These are phyloP conservation scores for Crotophaga sulcirostris DNA, from an alignment of 2,113 vertebrate species.

Conservation along the genomic window DNA sequence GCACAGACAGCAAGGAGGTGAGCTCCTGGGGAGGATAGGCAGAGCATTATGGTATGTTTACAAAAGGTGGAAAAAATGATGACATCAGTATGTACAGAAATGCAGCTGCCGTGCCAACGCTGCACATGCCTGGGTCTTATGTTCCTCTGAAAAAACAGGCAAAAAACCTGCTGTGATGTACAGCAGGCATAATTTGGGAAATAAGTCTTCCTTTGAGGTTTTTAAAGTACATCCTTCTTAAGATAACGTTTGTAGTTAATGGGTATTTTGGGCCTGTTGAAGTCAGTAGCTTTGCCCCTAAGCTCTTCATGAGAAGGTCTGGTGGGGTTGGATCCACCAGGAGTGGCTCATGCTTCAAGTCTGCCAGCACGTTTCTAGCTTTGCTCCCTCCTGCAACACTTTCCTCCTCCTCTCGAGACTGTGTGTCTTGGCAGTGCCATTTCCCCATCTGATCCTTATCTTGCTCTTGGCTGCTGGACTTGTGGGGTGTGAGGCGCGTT, in stretches of 20 bases:
- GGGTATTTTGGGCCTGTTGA: not conserved
- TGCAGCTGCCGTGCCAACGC: fast-evolving
- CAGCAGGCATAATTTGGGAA: not conserved
- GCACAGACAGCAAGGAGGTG: not conserved
- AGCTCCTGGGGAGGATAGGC: not conserved
- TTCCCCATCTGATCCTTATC: not conserved
- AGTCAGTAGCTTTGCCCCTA: not conserved
- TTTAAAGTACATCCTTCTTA: not conserved
- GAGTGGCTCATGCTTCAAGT: not conserved
- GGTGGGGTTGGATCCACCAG: not conserved
- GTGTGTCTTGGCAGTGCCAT: not conserved
- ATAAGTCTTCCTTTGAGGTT: not conserved
- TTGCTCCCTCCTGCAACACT: not conserved
- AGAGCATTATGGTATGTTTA: slow-evolving; percentile 21
- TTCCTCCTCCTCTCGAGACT: not conserved
- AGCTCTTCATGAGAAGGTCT: not conserved
- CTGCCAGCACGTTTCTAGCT: not conserved
- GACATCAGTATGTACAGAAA: not conserved
- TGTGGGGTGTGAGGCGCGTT: fast-evolving
- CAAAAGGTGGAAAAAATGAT: not conserved
- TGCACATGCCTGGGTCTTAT: not conserved
- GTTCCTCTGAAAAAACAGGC: not conserved
- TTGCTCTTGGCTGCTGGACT: not conserved
- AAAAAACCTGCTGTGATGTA: not conserved
- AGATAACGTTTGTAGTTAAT: not conserved